These are phyloP conservation scores for Agelaius phoeniceus DNA, from an alignment of 2,113 vertebrate species.

Conservation along the genomic window DNA sequence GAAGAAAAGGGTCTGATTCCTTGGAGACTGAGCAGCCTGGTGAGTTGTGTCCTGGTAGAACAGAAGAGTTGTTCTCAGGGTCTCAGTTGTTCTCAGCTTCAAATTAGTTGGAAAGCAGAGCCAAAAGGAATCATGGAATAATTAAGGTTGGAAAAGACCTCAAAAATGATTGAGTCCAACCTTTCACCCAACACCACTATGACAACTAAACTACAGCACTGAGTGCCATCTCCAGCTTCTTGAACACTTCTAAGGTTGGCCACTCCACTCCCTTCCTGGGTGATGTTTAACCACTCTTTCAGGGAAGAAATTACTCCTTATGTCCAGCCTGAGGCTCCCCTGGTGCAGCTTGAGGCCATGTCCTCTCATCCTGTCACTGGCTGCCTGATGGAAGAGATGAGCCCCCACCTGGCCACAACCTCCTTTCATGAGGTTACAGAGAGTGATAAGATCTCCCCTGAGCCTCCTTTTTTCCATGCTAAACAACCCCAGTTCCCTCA, in stretches of 20 bases:
- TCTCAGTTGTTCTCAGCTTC: background rate
- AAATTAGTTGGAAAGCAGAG: background rate
- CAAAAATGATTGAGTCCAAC: background rate
- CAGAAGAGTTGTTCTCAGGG: background rate
- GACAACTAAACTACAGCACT: background rate
- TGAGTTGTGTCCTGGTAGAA: background rate
- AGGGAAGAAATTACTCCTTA: background rate
- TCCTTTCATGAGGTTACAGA: background rate
- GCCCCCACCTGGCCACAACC: fast-evolving
- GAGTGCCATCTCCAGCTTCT: background rate
- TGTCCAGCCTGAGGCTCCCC: background rate
- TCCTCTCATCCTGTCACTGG: background rate
- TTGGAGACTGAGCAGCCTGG: background rate
- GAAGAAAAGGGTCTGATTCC: background rate
- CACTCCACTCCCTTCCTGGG: background rate
- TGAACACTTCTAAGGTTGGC: background rate
- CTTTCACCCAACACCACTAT: background rate
- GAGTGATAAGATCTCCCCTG: background rate
- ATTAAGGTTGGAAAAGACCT: background rate
- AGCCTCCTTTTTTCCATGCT: background rate
- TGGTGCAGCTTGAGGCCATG: background rate
- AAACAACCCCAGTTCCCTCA: background rate
- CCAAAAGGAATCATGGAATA: background rate
- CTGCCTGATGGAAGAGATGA: background rate
- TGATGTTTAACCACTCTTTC: background rate